phyloP scores from a whole-genome alignment of 2,797 vertebrate genomes.

The Sandelia bainsii region DNA sequence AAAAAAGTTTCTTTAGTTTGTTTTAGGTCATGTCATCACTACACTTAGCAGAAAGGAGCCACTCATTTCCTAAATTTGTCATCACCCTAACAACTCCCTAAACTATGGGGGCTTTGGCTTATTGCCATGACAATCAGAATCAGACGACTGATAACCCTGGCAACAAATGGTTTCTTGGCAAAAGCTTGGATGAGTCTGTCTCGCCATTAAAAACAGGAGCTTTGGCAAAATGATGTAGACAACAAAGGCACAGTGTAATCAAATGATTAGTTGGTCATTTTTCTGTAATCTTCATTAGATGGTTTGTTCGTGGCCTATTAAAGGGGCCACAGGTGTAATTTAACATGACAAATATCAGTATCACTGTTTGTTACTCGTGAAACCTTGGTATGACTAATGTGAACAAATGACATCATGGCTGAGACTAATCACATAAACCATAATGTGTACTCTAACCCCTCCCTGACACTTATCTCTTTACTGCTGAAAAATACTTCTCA shows the following conservation, averaged over 20 bases:
- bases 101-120: neutral
- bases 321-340: neutral
- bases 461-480: neutral
- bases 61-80: neutral
- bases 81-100: too few relatives aligned
- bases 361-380: neutral
- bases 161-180: conserved; percentile 29
- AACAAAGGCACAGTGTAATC: neutral
- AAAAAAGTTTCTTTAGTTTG: too few relatives aligned
- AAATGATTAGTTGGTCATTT: neutral
- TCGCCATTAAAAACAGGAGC: neutral
- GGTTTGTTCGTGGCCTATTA: neutral
- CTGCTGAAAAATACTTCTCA: neutral
- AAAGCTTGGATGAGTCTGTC: conserved; percentile 15
- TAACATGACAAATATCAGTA: too few relatives aligned
- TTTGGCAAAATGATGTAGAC: neutral
- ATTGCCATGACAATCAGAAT: conserved; percentile 17
- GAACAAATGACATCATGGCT: neutral
- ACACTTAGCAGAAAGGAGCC: neutral
- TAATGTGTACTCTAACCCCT: neutral
- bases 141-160: conserved; percentile 20
- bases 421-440: neutral
- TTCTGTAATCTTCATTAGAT: neutral
- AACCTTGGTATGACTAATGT: neutral
- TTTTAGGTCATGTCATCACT: neutral